Evolutionary conservation across 2,888 invertebrate species (phyloP).

Genomic region (Trypoxylon attenuatum): DNA sequence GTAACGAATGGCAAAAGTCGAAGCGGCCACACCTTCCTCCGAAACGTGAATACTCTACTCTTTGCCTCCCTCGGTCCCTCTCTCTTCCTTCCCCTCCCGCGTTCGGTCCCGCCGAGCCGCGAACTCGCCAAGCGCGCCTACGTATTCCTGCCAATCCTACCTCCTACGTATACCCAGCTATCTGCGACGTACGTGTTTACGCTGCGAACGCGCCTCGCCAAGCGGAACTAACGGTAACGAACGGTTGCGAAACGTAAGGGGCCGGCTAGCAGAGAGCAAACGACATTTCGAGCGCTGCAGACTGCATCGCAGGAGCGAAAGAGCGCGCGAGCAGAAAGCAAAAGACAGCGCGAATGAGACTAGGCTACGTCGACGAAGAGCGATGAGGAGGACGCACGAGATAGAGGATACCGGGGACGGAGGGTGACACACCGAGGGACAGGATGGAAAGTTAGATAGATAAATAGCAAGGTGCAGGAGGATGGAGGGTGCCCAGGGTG

Average conservation of each 20-base stretch:
- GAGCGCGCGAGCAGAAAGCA: slow-evolving; percentile 26
- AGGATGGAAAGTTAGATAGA: not conserved
- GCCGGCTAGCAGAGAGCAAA: slow-evolving; percentile 53
- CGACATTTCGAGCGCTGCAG: slow-evolving; percentile 46
- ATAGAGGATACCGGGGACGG: no score
- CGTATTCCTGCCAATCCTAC: no score
- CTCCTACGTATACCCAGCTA: not conserved
- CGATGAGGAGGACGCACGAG: not conserved
- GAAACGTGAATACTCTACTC: slow-evolving; percentile 38
- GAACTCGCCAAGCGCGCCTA: slow-evolving; percentile 16
- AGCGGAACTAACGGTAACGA: slow-evolving; percentile 64
- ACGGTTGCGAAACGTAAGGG: slow-evolving; percentile 63
- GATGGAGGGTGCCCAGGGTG: not conserved
- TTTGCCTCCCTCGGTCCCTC: slow-evolving; percentile 14
- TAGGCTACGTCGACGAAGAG: slow-evolving; percentile 6
- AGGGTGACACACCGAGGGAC: not conserved
- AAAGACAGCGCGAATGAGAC: slow-evolving; percentile 20
- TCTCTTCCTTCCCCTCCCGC: not conserved
- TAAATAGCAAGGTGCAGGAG: not conserved
- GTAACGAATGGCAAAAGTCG: slow-evolving; percentile 55
- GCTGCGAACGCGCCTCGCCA: slow-evolving; percentile 54
- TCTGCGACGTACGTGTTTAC: slow-evolving; percentile 48
- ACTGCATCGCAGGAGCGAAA: no score
- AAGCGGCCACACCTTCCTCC: slow-evolving; percentile 53
- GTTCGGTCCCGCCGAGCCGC: not conserved